Percentiles rank a stretch among this genome's conserved stretches.
Conservation (phyloP, 2,113 vertebrate genomes). For the Ochotona curzoniae region DNA sequence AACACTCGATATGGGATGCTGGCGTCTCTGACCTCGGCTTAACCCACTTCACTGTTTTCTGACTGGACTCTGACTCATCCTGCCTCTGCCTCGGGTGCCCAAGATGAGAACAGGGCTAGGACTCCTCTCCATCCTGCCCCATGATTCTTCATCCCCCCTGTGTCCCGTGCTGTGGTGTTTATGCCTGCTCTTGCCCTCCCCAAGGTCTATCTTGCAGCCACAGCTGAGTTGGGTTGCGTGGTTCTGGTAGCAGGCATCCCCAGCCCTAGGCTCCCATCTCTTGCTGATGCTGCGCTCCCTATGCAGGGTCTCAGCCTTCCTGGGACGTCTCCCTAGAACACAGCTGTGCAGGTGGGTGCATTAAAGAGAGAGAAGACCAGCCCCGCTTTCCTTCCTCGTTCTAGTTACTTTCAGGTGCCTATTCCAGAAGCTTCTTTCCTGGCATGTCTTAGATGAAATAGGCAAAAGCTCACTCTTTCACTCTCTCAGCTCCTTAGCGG, state of each 20-base stretch:
- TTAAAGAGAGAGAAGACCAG: not conserved
- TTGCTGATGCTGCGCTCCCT: fast-evolving
- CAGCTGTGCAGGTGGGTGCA: fast-evolving
- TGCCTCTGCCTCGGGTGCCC: fast-evolving
- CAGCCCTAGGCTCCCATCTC: not conserved
- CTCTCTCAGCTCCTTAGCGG: not conserved
- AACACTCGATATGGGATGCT: no score
- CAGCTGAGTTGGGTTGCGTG: no score
- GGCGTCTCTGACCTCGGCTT: no score
- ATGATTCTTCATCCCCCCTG: no score
- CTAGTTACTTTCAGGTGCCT: no score
- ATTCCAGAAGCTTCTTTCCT: not conserved
- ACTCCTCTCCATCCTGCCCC: not conserved
- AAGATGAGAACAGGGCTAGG: no score
- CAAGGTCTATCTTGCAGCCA: no score
- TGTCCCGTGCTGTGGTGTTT: no score
- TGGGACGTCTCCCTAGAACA: not conserved
- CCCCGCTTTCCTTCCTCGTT: fast-evolving
- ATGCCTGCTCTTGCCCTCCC: no score
- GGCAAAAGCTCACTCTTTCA: fast-evolving
- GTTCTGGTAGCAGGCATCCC: no score
- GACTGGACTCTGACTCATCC: not conserved
- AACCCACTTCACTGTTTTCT: not conserved
- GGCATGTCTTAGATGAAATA: fast-evolving
- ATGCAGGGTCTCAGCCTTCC: not conserved